phyloP scores from a whole-genome alignment of 2,888 invertebrate genomes.

The Aproaerema taeniolella region DNA sequence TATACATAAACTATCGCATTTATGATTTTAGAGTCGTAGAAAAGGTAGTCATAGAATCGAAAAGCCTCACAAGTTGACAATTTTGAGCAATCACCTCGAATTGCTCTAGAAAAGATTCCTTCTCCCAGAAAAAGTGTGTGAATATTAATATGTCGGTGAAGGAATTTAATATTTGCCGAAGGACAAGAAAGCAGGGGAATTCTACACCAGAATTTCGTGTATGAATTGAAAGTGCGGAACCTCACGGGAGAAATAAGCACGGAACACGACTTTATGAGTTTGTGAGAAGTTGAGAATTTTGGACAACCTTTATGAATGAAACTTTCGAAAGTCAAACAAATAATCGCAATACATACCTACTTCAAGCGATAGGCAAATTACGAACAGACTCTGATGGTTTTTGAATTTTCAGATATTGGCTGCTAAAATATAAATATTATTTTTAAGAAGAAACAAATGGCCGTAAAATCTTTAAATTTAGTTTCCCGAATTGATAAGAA shows the following conservation, averaged over 20 bases:
- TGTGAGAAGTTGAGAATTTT: slow-evolving; percentile 21
- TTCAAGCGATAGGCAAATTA: too few relatives aligned
- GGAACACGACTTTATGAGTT: slow-evolving; percentile 46
- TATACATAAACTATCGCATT: too few relatives aligned
- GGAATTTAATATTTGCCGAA: slow-evolving; percentile 61
- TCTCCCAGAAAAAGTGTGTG: slow-evolving; percentile 41
- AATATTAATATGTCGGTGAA: slow-evolving; percentile 51
- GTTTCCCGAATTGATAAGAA: too few relatives aligned
- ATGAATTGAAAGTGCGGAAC: slow-evolving; percentile 40
- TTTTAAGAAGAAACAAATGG: too few relatives aligned
- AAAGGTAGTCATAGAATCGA: slow-evolving; percentile 32
- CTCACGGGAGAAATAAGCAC: slow-evolving; percentile 31
- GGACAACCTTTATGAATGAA: too few relatives aligned
- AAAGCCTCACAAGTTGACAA: too few relatives aligned
- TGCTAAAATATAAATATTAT: too few relatives aligned
- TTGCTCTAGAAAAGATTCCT: slow-evolving; percentile 45
- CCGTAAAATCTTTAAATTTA: too few relatives aligned
- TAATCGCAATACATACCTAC: too few relatives aligned
- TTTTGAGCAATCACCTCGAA: slow-evolving; percentile 57
- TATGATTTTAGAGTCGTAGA: slow-evolving; percentile 14
- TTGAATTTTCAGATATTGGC: too few relatives aligned
- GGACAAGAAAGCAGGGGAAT: slow-evolving; percentile 43
- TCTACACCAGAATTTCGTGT: slow-evolving; percentile 46
- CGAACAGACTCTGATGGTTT: too few relatives aligned
- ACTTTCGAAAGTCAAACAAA: too few relatives aligned